phyloP scores from a whole-genome alignment of 2,113 vertebrate genomes.

The Caloenas nicobarica region DNA sequence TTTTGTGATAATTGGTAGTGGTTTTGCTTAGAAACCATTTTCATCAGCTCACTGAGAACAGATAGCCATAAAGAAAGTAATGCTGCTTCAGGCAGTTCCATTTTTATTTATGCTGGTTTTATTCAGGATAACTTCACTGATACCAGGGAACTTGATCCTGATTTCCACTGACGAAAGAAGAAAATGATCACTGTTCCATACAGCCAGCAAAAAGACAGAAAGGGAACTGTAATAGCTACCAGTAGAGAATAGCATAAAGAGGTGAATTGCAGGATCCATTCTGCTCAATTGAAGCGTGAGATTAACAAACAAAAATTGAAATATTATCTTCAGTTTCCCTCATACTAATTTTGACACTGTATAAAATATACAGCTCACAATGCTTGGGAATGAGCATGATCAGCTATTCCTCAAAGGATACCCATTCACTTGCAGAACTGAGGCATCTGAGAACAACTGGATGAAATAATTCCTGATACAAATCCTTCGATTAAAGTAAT shows the following conservation, averaged over 20 bases:
- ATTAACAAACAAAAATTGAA: neutral
- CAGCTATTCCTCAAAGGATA: neutral
- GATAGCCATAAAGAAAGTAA: neutral
- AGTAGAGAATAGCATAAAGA: neutral
- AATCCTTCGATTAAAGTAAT: neutral
- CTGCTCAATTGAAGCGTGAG: neutral
- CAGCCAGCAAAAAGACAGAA: neutral
- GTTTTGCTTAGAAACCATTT: constrained; percentile 3
- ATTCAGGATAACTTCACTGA: neutral
- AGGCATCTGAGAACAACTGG: neutral
- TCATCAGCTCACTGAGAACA: neutral
- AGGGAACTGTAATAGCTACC: neutral
- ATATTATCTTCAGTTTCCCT: neutral
- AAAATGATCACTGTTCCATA: neutral
- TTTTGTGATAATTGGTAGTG: neutral
- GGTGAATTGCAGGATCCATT: neutral
- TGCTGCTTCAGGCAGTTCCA: neutral
- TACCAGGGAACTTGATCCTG: neutral
- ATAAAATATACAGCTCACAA: neutral
- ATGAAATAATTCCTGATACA: neutral
- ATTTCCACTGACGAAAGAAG: neutral
- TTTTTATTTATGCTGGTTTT: neutral
- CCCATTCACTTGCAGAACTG: neutral
- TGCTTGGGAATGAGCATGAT: neutral
- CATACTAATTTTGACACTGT: neutral